These are phyloP conservation scores for Agrotis ipsilon DNA, from an alignment of 2,888 invertebrate species.

Conservation along the genomic window DNA sequence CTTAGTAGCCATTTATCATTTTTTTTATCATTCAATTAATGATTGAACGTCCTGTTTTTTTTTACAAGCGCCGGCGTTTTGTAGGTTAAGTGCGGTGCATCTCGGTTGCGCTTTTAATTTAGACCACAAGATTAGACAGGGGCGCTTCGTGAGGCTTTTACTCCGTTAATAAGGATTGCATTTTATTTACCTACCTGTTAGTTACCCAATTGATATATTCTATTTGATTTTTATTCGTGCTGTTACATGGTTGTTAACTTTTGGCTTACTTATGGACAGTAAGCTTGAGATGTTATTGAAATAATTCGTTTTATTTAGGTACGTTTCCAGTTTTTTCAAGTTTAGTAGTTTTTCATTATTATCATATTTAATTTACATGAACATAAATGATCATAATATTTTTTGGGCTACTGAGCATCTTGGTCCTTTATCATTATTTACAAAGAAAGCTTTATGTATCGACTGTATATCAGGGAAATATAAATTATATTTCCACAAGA, in stretches of 20 bases:
- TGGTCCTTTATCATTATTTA: neutral
- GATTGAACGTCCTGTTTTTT: neutral
- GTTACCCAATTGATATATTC: neutral
- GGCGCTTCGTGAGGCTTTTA: conserved; percentile 8
- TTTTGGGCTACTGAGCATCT: neutral
- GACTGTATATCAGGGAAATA: neutral
- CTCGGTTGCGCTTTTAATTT: conserved; percentile 57
- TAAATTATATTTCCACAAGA: neutral
- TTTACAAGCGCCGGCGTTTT: neutral
- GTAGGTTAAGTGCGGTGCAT: neutral
- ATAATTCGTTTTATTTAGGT: too few species aligned
- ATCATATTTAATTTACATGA: too few species aligned
- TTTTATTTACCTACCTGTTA: neutral
- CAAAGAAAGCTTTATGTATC: neutral
- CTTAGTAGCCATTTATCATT: neutral
- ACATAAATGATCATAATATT: too few species aligned
- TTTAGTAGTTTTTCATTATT: too few species aligned
- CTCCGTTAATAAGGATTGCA: neutral
- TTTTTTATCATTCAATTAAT: neutral
- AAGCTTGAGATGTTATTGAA: too few species aligned
- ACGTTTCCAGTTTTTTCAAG: too few species aligned
- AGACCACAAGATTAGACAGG: conserved; percentile 45
- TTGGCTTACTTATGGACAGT: neutral
- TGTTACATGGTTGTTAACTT: neutral
- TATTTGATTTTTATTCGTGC: neutral